A percentile compares a stretch with the other conserved stretches of the same genome.
These are phyloP conservation scores for Hoplostethus mediterraneus DNA, from an alignment of 2,797 vertebrate species.

Conservation along the genomic window DNA sequence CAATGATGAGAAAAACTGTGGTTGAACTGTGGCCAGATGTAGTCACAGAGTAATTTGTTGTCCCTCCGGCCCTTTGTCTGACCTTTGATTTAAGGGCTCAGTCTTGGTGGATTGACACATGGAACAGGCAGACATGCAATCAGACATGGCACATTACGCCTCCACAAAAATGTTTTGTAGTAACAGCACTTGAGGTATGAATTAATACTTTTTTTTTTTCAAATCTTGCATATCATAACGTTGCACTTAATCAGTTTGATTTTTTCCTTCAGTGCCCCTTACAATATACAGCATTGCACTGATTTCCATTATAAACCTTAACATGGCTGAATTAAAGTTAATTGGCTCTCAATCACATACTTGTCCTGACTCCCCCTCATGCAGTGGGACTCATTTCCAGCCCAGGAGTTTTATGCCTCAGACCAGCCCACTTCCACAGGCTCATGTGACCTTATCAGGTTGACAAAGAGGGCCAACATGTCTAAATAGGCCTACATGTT, in stretches of 20 bases:
- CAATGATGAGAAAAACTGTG: constrained; percentile 12
- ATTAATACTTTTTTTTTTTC: neutral
- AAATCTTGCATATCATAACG: constrained; percentile 19
- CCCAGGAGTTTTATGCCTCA: too few species aligned
- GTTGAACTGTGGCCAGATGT: constrained; percentile 7
- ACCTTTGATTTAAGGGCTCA: constrained; percentile 57
- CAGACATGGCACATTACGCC: constrained; percentile 41
- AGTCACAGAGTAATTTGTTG: constrained; percentile 48
- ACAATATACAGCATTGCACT: neutral
- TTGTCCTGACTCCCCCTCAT: neutral
- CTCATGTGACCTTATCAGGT: too few species aligned
- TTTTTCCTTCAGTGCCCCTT: neutral
- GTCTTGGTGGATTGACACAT: constrained; percentile 11
- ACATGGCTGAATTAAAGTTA: neutral
- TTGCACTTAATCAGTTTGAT: constrained; percentile 1
- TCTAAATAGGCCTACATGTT: too few species aligned
- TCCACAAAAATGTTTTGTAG: constrained; percentile 17
- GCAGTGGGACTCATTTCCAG: too few species aligned
- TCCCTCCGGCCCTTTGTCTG: constrained; percentile 39
- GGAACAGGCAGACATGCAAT: constrained; percentile 30
- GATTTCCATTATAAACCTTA: neutral
- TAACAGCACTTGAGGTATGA: neutral
- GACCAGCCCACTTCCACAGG: too few species aligned
- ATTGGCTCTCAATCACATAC: neutral
- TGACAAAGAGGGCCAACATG: too few species aligned